These are phyloP conservation scores for Oryzias melastigma DNA, from an alignment of 2,113 vertebrate genomes.

Conservation along the genomic window DNA sequence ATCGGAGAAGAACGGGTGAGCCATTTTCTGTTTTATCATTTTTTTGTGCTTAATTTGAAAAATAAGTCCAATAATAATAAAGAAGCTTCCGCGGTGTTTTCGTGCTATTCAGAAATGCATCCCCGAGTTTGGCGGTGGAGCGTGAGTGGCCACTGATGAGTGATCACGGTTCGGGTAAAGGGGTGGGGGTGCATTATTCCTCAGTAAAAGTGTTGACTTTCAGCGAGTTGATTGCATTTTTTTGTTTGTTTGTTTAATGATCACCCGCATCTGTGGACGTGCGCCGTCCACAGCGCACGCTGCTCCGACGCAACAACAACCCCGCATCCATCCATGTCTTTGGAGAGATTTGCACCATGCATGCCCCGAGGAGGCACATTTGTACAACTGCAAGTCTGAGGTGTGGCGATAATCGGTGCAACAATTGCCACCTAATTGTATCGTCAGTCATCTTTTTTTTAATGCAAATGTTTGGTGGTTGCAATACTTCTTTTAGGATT, in stretches of 20 bases:
- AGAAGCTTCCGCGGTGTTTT: slow-evolving; percentile 36
- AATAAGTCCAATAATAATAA: slow-evolving; percentile 36
- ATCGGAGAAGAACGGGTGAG: slow-evolving; percentile 70
- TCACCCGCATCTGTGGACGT: slow-evolving; percentile 58
- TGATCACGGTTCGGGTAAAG: background rate
- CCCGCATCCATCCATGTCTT: slow-evolving; percentile 38
- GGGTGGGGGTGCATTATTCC: slow-evolving; percentile 1
- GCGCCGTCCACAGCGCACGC: slow-evolving; percentile 40
- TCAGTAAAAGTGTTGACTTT: slow-evolving; percentile 54
- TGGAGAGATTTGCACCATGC: slow-evolving; percentile 1
- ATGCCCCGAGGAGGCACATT: slow-evolving; percentile 9
- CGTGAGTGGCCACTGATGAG: slow-evolving; percentile 51
- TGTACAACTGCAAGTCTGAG: slow-evolving; percentile 1
- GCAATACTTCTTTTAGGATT: slow-evolving; percentile 32
- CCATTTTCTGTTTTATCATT: slow-evolving; percentile 46
- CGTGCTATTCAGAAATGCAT: slow-evolving; percentile 57
- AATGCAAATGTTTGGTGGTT: no score
- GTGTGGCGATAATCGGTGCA: slow-evolving; percentile 1
- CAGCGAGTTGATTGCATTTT: slow-evolving; percentile 46
- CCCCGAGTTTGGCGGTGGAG: slow-evolving; percentile 49
- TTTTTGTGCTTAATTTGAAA: slow-evolving; percentile 33
- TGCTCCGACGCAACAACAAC: slow-evolving; percentile 40
- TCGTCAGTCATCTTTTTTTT: slow-evolving; percentile 8
- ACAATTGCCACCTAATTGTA: slow-evolving; percentile 18
- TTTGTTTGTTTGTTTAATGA: slow-evolving; percentile 19